Evolutionary conservation across 1,140 invertebrate genomes (phyloP), one percentile per base, ranked within the genome.

Genomic region (Nylanderia fulva): DNA sequence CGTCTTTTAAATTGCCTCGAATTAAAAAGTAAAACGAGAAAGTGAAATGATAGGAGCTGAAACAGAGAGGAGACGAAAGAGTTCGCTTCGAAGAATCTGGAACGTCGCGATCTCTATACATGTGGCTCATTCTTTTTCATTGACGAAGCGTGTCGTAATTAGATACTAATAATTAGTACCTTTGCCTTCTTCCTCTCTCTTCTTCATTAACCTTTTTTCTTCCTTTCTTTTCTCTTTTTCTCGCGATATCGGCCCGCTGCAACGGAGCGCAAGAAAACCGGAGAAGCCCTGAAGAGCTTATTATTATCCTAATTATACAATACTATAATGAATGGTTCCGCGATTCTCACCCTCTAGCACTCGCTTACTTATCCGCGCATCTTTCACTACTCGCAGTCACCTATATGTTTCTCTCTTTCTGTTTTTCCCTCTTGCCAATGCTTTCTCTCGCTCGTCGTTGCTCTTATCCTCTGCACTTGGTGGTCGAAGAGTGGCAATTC

Each of bases 231-330:
- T 66, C 15, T 58, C 11, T 71, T 36, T 60, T 24, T 69, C 29
- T 79, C 72, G 56, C 36, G 45, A 39, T 13, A 27, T 86, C 85
- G 45, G 58, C 86, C 86, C 85, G 90, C 85, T 89, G 83, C 86
- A 91, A 88, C 87, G 88, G 77, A 85, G 85, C 84, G 91, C 90
- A 93, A 93, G 92, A 91, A 93, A 89, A 89, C 91, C 91, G 74
- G 33, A n/a, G 54, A 88, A 88, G 88, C 87, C 87, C 83, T 92
- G 87, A 89, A 68, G 64, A 91, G 93, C 93, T 94, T 94, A 94
- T 95, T 94, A 94, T 94, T 93, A 94, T 94, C 93, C 94, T 94
- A 95, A 94, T 95, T 94, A 94, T 94, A 94, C 92, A 93, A 94
- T 93, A 91, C 90, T 90, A 92, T 93, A 93, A 94, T 94, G 93